phyloP scores from a whole-genome alignment of 2,888 invertebrate species.

The Serripes groenlandicus region DNA sequence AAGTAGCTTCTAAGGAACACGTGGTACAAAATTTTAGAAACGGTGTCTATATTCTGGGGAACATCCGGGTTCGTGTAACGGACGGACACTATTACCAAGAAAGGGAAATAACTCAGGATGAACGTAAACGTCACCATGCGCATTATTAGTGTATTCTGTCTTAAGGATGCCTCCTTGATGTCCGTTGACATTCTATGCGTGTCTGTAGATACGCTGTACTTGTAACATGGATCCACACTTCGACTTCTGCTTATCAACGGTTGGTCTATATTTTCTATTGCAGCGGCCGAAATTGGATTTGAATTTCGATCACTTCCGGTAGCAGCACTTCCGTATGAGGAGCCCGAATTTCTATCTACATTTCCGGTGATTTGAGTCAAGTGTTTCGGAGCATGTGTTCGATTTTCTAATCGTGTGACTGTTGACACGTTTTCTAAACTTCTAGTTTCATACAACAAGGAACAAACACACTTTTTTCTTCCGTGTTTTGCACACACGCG shows the following conservation, averaged over 20 bases:
- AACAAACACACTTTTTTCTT: not conserved
- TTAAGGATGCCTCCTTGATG: constrained; percentile 54
- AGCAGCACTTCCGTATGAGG: constrained; percentile 22
- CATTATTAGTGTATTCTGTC: constrained; percentile 59
- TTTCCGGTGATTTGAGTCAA: not conserved
- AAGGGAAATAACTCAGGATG: constrained; percentile 61
- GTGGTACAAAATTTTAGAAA: constrained; percentile 34
- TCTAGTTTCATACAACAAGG: not conserved
- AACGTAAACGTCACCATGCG: constrained; percentile 59
- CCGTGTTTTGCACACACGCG: not conserved
- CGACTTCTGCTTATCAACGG: constrained; percentile 11
- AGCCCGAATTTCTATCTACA: not conserved
- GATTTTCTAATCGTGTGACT: not conserved
- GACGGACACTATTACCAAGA: constrained; percentile 50
- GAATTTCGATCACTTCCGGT: constrained; percentile 20
- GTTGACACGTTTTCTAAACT: constrained; percentile 9
- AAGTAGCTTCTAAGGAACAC: constrained; percentile 64
- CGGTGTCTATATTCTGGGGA: constrained; percentile 27
- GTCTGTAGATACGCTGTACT: not conserved
- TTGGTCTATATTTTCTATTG: not conserved
- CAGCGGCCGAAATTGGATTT: not conserved
- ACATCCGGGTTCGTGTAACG: constrained; percentile 49
- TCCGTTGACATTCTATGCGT: constrained; percentile 2
- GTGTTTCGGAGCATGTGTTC: not conserved
- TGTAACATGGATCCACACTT: constrained; percentile 10